These are phyloP conservation scores for Drosophila diplacantha DNA, from an alignment of 2,888 invertebrate species.

Conservation along the genomic window DNA sequence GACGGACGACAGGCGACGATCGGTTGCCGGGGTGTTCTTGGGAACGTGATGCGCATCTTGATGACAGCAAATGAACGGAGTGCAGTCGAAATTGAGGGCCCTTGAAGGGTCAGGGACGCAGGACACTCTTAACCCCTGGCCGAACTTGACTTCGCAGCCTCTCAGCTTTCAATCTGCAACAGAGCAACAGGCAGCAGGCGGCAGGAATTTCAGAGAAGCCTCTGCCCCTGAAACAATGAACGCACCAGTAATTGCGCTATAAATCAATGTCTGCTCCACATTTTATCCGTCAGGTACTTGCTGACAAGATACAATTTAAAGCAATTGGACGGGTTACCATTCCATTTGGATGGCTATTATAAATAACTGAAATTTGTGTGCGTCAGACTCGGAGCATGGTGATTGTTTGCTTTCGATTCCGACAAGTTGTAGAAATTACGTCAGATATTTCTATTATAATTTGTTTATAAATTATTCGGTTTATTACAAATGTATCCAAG, in stretches of 20 bases:
- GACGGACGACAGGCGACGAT: slow-evolving; percentile 40
- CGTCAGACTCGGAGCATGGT: slow-evolving; percentile 28
- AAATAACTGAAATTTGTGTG: slow-evolving; percentile 47
- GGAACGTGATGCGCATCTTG: slow-evolving; percentile 64
- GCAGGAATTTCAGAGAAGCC: slow-evolving; percentile 16
- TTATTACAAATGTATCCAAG: slow-evolving; percentile 7
- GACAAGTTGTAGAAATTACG: slow-evolving; percentile 17
- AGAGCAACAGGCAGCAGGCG: slow-evolving; percentile 1
- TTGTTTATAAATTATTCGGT: slow-evolving; percentile 11
- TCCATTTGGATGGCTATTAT: slow-evolving; percentile 37
- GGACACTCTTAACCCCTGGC: slow-evolving; percentile 10
- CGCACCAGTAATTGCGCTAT: slow-evolving; percentile 54
- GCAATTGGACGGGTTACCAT: slow-evolving; percentile 33
- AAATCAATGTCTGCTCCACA: slow-evolving; percentile 65
- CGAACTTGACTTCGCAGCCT: not conserved
- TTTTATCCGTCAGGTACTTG: slow-evolving; percentile 50
- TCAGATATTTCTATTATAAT: slow-evolving; percentile 15
- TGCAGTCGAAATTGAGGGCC: slow-evolving; percentile 43
- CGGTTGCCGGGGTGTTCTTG: slow-evolving; percentile 36
- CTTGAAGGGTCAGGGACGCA: slow-evolving; percentile 31
- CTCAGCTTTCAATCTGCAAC: slow-evolving; percentile 1
- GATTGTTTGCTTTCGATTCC: slow-evolving; percentile 19
- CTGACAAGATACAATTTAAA: slow-evolving; percentile 32
- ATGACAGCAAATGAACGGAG: slow-evolving; percentile 49
- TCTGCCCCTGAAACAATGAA: slow-evolving; percentile 44